Evolutionary conservation across 2,113 vertebrate species (phyloP).

Genomic region (Chloroceryle aenea): DNA sequence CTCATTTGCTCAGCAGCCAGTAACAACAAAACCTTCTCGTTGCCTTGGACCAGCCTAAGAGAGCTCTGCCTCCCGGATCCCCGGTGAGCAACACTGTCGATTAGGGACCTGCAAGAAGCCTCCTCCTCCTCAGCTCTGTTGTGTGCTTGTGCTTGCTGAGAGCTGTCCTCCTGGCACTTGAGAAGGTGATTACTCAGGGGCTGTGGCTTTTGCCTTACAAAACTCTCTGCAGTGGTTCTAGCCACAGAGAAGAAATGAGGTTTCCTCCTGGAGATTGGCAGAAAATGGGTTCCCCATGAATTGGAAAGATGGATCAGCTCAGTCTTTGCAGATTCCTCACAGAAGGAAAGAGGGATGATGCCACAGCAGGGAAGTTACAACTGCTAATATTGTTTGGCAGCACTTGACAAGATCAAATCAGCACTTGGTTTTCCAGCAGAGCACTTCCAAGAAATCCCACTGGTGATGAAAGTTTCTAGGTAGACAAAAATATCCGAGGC

Average conservation of each 20-base stretch:
- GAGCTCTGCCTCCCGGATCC: neutral
- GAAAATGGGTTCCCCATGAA: neutral
- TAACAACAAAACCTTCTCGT: neutral
- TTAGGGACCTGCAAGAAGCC: neutral
- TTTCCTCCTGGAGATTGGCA: neutral
- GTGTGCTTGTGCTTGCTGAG: neutral
- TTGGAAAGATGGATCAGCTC: neutral
- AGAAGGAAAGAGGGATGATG: neutral
- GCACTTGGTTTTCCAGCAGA: slow-evolving; percentile 39
- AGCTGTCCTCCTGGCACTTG: neutral
- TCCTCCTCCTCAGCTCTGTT: neutral
- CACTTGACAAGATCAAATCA: slow-evolving; percentile 51
- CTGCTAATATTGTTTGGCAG: slow-evolving; percentile 46
- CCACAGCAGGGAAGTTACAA: slow-evolving; percentile 41
- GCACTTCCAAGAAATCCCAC: slow-evolving; percentile 43
- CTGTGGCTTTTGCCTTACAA: neutral
- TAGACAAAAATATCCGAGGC: slow-evolving; percentile 20
- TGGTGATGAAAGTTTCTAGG: slow-evolving; percentile 43
- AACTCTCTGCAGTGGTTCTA: neutral
- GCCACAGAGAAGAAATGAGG: neutral
- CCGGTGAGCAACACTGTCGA: rapidly evolving
- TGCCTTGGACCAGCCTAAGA: neutral
- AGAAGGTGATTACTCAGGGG: neutral
- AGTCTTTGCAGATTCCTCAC: neutral
- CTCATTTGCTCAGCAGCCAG: neutral